Evolutionary conservation across 2,797 vertebrate species (phyloP).

Genomic region (Etheostoma perlongum): DNA sequence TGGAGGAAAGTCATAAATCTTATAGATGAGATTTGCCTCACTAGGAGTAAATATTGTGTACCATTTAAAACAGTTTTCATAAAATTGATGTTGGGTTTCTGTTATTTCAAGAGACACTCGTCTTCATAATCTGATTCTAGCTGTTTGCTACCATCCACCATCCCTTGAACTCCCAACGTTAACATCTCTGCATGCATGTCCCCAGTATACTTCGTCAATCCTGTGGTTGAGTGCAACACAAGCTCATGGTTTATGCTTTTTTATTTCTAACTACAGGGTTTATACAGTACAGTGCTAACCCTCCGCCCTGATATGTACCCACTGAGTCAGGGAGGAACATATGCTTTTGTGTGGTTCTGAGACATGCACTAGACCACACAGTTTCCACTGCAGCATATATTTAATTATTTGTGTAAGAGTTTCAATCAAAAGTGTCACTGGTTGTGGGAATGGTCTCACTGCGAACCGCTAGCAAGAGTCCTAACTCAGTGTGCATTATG

Average conservation of each 20-base stretch:
- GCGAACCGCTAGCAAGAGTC: not conserved
- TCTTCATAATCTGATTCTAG: slow-evolving; percentile 29
- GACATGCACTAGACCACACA: slow-evolving; percentile 36
- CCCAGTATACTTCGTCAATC: slow-evolving; percentile 35
- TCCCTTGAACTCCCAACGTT: slow-evolving; percentile 19
- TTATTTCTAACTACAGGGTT: slow-evolving; percentile 54
- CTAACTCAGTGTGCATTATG: not conserved
- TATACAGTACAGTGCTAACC: slow-evolving; percentile 26
- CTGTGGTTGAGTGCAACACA: slow-evolving; percentile 39
- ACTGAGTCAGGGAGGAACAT: slow-evolving; percentile 32
- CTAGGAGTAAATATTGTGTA: slow-evolving; percentile 1
- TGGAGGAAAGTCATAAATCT: not conserved
- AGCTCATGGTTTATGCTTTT: slow-evolving; percentile 40
- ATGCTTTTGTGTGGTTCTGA: slow-evolving; percentile 49
- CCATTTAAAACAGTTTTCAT: slow-evolving; percentile 10
- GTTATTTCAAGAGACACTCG: slow-evolving; percentile 39
- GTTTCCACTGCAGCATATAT: slow-evolving; percentile 54
- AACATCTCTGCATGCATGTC: slow-evolving; percentile 41
- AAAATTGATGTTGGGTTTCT: slow-evolving; percentile 21
- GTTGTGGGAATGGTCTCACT: slow-evolving; percentile 13
- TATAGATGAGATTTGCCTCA: not conserved
- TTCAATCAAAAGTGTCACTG: slow-evolving; percentile 43
- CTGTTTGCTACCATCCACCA: slow-evolving; percentile 6
- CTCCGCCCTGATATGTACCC: slow-evolving; percentile 32
- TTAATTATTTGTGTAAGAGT: slow-evolving; percentile 31